phyloP scores from a whole-genome alignment of 2,888 invertebrate genomes.

The Orchesellides sinensis region DNA sequence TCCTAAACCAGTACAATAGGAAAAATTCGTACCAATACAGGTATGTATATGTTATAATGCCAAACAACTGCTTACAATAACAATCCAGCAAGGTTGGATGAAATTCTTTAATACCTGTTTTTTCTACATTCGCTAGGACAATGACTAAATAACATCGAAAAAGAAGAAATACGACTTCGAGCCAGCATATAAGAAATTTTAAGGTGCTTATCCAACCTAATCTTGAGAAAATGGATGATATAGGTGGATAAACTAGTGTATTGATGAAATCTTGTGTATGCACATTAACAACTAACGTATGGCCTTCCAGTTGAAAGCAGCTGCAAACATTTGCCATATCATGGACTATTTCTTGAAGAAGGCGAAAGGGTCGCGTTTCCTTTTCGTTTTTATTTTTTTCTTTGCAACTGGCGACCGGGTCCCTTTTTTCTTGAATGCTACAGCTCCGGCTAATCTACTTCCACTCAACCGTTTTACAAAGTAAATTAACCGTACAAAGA shows the following conservation, averaged over 20 bases:
- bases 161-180: neutral
- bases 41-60: neutral
- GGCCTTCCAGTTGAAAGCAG: slow-evolving; percentile 43
- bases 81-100: slow-evolving; percentile 18
- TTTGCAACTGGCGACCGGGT: slow-evolving; percentile 27
- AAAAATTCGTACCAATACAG: neutral
- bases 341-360: slow-evolving; percentile 20
- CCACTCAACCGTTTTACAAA: slow-evolving; percentile 72
- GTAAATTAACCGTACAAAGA: slow-evolving; percentile 71
- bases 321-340: slow-evolving; percentile 60
- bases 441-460: slow-evolving; percentile 67
- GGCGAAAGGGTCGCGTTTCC: slow-evolving; percentile 39
- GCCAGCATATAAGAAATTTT: neutral
- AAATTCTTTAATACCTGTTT: slow-evolving; percentile 47
- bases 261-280: too few relatives aligned
- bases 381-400: neutral
- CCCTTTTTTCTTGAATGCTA: slow-evolving; percentile 12
- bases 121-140: slow-evolving; percentile 9
- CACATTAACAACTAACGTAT: too few relatives aligned
- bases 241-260: too few relatives aligned
- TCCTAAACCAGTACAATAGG: neutral
- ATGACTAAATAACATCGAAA: neutral
- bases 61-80: too few relatives aligned
- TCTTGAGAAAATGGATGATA: neutral
- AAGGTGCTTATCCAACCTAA: neutral